Percentiles rank a stretch among this genome's conserved stretches.
These are phyloP conservation scores for Bradypodion pumilum DNA, from an alignment of 2,797 vertebrate genomes.

Conservation along the genomic window DNA sequence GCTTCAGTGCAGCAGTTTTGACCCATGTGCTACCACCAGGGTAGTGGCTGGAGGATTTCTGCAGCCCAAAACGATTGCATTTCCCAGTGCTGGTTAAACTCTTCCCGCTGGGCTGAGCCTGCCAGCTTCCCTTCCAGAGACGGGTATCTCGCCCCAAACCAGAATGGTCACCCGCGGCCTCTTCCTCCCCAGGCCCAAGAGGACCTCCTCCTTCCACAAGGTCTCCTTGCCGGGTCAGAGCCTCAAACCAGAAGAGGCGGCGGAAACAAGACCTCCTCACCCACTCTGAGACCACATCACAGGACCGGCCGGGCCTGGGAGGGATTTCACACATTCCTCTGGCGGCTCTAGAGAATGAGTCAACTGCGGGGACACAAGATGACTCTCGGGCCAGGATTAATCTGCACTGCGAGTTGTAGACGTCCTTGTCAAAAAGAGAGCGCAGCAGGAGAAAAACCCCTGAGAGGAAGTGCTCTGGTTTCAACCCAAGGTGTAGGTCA, in stretches of 20 bases:
- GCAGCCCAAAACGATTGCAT: too few relatives aligned
- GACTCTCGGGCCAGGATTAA: neutral
- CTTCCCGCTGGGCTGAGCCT: neutral
- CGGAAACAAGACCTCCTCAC: neutral
- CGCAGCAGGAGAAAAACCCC: too few relatives aligned
- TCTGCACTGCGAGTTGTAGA: neutral
- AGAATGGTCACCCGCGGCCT: neutral
- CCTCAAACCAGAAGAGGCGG: neutral
- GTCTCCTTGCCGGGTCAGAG: neutral
- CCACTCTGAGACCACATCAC: neutral
- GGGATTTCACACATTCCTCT: neutral
- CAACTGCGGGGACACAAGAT: neutral
- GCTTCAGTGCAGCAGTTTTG: too few relatives aligned
- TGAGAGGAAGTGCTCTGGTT: too few relatives aligned
- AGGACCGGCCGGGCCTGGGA: neutral
- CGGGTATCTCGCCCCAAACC: neutral
- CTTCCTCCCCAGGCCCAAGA: neutral
- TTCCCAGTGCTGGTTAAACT: neutral
- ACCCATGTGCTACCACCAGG: too few relatives aligned
- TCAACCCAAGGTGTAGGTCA: too few relatives aligned
- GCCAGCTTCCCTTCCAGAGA: neutral
- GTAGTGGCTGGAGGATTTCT: too few relatives aligned
- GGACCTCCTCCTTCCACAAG: neutral
- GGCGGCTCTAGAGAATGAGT: neutral
- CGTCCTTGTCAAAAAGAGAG: neutral